Percentiles rank a stretch among this genome's conserved stretches.
Evolutionary conservation across 2,113 vertebrate species (phyloP).

Genomic region (Cyprinodon variegatus): DNA sequence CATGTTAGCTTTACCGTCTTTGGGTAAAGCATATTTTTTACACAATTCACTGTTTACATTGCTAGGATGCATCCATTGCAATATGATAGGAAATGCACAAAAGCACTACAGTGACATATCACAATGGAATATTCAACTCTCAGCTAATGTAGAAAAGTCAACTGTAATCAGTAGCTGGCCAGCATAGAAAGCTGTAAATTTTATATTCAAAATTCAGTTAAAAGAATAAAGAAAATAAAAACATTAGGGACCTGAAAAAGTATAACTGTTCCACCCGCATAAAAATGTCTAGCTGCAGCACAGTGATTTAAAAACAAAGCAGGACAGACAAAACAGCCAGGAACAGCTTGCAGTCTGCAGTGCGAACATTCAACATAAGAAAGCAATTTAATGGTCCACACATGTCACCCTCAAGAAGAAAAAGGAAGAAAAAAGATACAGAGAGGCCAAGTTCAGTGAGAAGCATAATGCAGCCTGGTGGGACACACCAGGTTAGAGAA

Average conservation of each 20-base stretch:
- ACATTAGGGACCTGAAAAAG: neutral
- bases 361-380: constrained; percentile 74
- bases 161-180: neutral
- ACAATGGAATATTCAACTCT: neutral
- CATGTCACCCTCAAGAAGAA: constrained; percentile 52
- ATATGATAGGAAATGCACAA: neutral
- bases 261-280: neutral
- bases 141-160: neutral
- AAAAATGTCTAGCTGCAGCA: constrained; percentile 3
- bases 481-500: constrained; percentile 53
- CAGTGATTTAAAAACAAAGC: constrained; percentile 46
- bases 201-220: too few species aligned
- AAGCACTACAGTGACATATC: neutral
- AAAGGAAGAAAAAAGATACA: constrained; percentile 52
- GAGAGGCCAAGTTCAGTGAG: constrained; percentile 45
- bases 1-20: too few species aligned
- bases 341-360: constrained; percentile 45
- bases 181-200: neutral
- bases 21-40: too few species aligned
- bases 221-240: neutral
- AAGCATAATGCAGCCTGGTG: constrained; percentile 70
- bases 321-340: constrained; percentile 61
- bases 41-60: neutral
- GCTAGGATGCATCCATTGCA: neutral
- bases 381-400: constrained; percentile 76